Evolutionary conservation across 35 echinoderm and acorn worm genomes (phyloP), one percentile per base, ranked within the genome.

Genomic region (Strongylocentrotus purpuratus): DNA sequence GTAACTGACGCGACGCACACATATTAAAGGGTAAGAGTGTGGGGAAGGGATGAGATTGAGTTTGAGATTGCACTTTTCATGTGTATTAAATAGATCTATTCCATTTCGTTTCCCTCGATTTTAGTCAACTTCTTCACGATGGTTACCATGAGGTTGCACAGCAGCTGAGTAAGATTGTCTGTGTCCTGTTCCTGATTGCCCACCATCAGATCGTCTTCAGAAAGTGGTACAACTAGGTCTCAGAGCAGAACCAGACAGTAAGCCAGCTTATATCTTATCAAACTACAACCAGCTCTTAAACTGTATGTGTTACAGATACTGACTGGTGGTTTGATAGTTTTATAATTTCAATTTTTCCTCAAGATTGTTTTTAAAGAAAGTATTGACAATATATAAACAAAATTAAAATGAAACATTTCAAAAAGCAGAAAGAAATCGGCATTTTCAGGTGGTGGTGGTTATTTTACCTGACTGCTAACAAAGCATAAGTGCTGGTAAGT

Each of bases 101-200:
- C 59, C 41, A n/a, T 31, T 59, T 61, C 9, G 5, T 85, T 45
- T 71, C 41, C 13, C 35, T 50, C 2, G 5, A 46, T 87, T 52
- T 31, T 46, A 50, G 98, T 95, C 98, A 99, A 88, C 96, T 99
- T 31, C 90, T 99, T 22, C 97, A 99, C 94, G 98, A 99, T 97
- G 98, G 98, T 88, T 97, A 94, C 90, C 96, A 97, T 90, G 97
- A 97, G 14, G 92, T 95, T 31, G 97, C 98, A 25, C 92, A 88
- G 0, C 95, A 96, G 46, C 94, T 99, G 4, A 96, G 98, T 52
- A 97, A 96, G 94, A 95, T 96, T 85, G 93, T 99, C 2, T 96
- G 92, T 32, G 92, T 32, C 94, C 98, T 0, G 95, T 97, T 15
- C 97, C 97, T 35, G 98, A 99, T 50, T 99, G 98, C 78, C 98